A percentile compares a stretch with the other conserved stretches of the same genome.
These are phyloP conservation scores for Eupithecia dodoneata DNA, from an alignment of 2,888 invertebrate species.

Conservation along the genomic window DNA sequence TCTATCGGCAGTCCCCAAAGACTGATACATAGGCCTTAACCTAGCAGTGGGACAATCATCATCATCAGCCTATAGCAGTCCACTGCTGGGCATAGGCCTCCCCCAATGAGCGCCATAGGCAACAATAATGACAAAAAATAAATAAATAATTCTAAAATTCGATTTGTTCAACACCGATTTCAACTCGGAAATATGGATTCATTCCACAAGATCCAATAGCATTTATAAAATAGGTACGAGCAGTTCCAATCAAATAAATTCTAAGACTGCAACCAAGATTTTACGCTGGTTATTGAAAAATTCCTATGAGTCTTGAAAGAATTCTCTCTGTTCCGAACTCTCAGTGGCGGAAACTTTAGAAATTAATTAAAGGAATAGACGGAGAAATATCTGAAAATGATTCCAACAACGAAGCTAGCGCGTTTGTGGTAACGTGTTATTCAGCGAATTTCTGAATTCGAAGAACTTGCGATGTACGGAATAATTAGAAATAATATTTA, in stretches of 20 bases:
- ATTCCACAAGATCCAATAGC: background rate
- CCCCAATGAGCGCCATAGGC: too few relatives aligned
- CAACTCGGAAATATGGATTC: background rate
- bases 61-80: too few relatives aligned
- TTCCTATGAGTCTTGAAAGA: slow-evolving; percentile 10
- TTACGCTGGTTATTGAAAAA: background rate
- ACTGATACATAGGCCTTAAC: too few relatives aligned
- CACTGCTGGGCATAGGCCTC: too few relatives aligned
- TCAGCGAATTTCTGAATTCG: background rate
- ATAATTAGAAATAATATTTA: background rate
- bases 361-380: slow-evolving; percentile 3
- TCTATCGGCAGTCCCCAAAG: too few relatives aligned
- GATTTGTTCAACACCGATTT: background rate
- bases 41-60: too few relatives aligned
- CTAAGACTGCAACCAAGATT: background rate
- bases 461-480: background rate
- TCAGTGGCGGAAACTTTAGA: slow-evolving; percentile 4
- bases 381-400: background rate
- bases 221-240: background rate
- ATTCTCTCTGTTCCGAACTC: background rate
- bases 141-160: background rate
- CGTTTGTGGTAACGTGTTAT: background rate
- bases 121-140: too few relatives aligned
- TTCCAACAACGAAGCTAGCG: background rate
- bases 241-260: slow-evolving; percentile 1